A percentile compares a stretch with the other conserved stretches of the same genome.
These are phyloP conservation scores for Spilosoma lubricipeda DNA, from an alignment of 2,888 invertebrate genomes.

Conservation along the genomic window DNA sequence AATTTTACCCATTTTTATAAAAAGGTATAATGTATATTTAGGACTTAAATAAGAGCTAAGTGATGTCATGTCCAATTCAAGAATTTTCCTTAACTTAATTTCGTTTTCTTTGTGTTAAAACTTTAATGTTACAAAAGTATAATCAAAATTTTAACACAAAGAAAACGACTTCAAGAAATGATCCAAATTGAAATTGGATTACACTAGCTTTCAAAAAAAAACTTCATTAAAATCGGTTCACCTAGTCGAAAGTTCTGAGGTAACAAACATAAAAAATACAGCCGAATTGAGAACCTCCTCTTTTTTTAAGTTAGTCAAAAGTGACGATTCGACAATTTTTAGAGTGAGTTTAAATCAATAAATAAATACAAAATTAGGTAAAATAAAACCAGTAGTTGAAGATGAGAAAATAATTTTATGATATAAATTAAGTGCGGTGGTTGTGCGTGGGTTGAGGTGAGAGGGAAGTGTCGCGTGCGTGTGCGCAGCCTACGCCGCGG, in stretches of 20 bases:
- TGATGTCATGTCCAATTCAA: neutral
- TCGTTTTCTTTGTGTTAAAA: too few relatives aligned
- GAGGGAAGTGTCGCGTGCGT: constrained; percentile 74
- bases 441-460: constrained; percentile 71
- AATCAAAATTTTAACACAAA: too few relatives aligned
- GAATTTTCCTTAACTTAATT: neutral
- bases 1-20: neutral
- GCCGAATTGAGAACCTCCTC: too few relatives aligned
- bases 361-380: constrained; percentile 60
- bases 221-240: too few relatives aligned
- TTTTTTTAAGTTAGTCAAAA: too few relatives aligned
- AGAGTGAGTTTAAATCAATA: constrained; percentile 40
- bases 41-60: neutral
- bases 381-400: constrained; percentile 77
- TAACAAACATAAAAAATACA: too few relatives aligned
- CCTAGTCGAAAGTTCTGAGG: too few relatives aligned
- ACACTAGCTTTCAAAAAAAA: too few relatives aligned
- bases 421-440: constrained; percentile 69
- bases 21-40: neutral
- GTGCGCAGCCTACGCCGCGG: constrained; percentile 77
- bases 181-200: too few relatives aligned
- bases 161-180: too few relatives aligned
- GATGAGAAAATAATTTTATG: constrained; percentile 79
- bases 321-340: constrained; percentile 5
- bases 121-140: too few relatives aligned